A percentile compares a stretch with the other conserved stretches of the same genome.
Evolutionary conservation across 2,113 vertebrate species (phyloP).

Genomic region (Dryoscopus gambensis): DNA sequence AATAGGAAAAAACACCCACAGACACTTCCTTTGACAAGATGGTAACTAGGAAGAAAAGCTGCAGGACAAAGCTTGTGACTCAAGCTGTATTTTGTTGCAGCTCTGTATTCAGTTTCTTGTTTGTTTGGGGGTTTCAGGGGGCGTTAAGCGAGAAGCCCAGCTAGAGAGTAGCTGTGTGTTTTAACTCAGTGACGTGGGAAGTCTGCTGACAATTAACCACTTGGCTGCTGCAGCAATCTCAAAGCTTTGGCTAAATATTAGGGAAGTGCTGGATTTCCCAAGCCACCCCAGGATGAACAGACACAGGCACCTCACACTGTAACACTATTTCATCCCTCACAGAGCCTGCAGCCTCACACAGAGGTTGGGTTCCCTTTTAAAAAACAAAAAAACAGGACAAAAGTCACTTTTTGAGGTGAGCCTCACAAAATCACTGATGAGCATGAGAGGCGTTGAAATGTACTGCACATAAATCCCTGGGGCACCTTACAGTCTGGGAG

Average conservation of each 20-base stretch:
- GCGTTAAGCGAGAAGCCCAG: background rate
- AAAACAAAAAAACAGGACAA: background rate
- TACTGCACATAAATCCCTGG: background rate
- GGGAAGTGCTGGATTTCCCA: background rate
- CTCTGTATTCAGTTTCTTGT: background rate
- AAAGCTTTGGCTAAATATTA: background rate
- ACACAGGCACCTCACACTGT: background rate
- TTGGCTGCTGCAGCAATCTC: background rate
- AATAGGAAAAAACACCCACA: slow-evolving; percentile 68
- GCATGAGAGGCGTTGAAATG: background rate
- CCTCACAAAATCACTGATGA: background rate
- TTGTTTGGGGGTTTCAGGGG: background rate
- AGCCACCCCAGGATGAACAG: background rate
- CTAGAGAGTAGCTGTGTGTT: background rate
- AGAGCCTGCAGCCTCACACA: background rate
- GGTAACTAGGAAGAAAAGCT: slow-evolving; percentile 20
- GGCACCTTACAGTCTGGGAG: background rate
- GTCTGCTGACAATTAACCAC: background rate
- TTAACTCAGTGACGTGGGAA: background rate
- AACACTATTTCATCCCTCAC: background rate
- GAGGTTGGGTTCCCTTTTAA: background rate
- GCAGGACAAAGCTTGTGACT: background rate
- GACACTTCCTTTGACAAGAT: slow-evolving; percentile 50
- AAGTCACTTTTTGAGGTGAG: background rate
- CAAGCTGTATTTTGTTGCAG: background rate